Evolutionary conservation across 2,888 invertebrate genomes (phyloP), one percentile per base, ranked within the genome.

Genomic region (Plebejus melissa): DNA sequence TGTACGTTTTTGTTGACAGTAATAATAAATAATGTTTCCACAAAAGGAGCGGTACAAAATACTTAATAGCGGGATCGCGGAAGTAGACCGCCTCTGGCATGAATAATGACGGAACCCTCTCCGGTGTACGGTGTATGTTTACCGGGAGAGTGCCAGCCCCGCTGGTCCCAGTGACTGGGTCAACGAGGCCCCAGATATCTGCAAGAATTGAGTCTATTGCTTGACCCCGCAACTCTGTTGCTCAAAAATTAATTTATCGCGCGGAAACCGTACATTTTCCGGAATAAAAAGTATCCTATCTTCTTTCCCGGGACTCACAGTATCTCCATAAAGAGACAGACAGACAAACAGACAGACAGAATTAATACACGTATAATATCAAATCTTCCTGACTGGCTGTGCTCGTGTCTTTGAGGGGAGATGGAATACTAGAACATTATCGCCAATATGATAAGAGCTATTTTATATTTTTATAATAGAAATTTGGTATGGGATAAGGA

Each of bases 91-190:
- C 32, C 32, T 11, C 65, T 13, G 32, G 65, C 65, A 36, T 65
- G 65, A 65, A 13, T 65, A 65, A 65, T 65, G 65, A 65, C 65
- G 11, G 65, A 54, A 36, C 65, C 65, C 60, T 65, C 28, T 36
- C 32, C 32, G 32, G 32, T 13, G 58, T 58, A 1, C 5, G 60
- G 32, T 65, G 65, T 16, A 4, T 65, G 16, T 28, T 9, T 22
- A 60, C 28, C 60, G 60, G 54, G 54, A 16, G 16, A 54, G 16
- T 54, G 54, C 54, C 16, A 54, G 54, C 50, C 50, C 13, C 4
- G 16, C 54, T 54, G 11, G 16, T 0, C 16, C 5, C 16, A 54
- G 16, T 1, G 4, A 54, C 54, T 54, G 16, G 1, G 16, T 16
- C 16, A 54, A 54, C 4, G 54, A 54, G 16, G 4, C 5, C 13